A percentile compares a stretch with the other conserved stretches of the same genome.
Conservation (phyloP, 1,140 invertebrate genomes). For the Gryon sp. region DNA sequence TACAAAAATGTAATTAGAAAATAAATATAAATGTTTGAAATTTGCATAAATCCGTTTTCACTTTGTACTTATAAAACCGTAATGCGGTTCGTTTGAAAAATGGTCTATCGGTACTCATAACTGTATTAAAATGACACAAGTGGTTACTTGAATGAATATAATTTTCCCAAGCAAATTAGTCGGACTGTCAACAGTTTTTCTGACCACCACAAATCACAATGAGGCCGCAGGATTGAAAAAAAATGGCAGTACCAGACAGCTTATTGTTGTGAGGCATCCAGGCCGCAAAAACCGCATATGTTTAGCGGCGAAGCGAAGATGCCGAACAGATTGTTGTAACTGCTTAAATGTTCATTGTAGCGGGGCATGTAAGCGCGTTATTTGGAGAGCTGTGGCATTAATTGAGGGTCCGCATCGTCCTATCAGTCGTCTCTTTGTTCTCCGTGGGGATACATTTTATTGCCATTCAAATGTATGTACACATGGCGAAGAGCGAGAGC, state of each 20-base stretch:
- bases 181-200: constrained; percentile 11
- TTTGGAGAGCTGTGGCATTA: constrained; percentile 53
- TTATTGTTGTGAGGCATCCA: constrained; percentile 44
- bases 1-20: too few relatives aligned
- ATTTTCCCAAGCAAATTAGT: constrained; percentile 38
- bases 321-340: constrained; percentile 55
- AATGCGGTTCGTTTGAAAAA: too few relatives aligned
- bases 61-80: too few relatives aligned
- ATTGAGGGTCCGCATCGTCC: constrained; percentile 55
- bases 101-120: too few relatives aligned
- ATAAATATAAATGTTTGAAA: too few relatives aligned
- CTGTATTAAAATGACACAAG: too few relatives aligned
- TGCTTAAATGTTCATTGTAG: constrained; percentile 53
- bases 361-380: constrained; percentile 56
- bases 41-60: too few relatives aligned
- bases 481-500: constrained; percentile 50
- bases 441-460: constrained; percentile 60
- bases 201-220: constrained; percentile 34
- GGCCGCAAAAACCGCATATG: constrained; percentile 54
- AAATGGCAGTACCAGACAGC: constrained; percentile 23
- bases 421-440: constrained; percentile 62
- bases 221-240: constrained; percentile 8
- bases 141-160: too few relatives aligned
- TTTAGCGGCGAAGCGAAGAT: constrained; percentile 44
- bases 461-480: constrained; percentile 59